Base-by-base conservation (phyloP, 2,113 vertebrate species). In the Periophthalmodon schlosseri region DNA sequence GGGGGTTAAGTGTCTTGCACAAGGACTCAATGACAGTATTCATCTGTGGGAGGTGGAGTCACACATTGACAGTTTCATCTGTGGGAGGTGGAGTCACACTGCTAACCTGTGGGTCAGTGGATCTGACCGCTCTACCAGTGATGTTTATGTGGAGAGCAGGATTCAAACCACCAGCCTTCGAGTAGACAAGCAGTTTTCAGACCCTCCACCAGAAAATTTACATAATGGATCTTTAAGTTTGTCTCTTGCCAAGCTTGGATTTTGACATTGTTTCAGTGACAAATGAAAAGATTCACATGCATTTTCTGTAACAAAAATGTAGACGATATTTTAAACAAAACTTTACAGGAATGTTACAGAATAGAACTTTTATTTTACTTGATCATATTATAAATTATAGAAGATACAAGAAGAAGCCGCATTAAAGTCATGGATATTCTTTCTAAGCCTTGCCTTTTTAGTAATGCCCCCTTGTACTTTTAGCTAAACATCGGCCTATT, bases 401-500 rank as follows among this genome's bases (percentile, higher is more conserved):
- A 39, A 65, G 58, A 50, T 28, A 67, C 16, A 28, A 70, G 63
- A 74, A 16, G 69, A 47, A 64, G 44, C 28, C 47, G 46, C 57
- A 66, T 72, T 64, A 69, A 69, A 20, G 71, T 75, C 71, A 71
- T 68, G 58, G 46, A 52, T 44, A 69, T 71, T 36, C 52, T 56
- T 78, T 68, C 77, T 70, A 60, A 73, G 77, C 67, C 72, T 60
- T 69, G 72, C 70, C 49, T 68, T 54, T 84, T 60, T 72, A 56
- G 28, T 47, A 39, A 81, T 33, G 20, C 67, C 66, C 68, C 65
- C 34, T 39, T 72, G 65, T 9, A 72, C 28, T 54, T 58, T 61
- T 74, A 33, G 77, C 72, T 2, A 61, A 87, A 86, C 64, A 73
- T 56, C 64, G 65, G 69, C 60, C 68, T 64, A 71, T 89, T 73